A percentile compares a stretch with the other conserved stretches of the same genome.
These are phyloP conservation scores for Callosobruchus maculatus DNA, from an alignment of 2,888 invertebrate genomes.

Conservation along the genomic window DNA sequence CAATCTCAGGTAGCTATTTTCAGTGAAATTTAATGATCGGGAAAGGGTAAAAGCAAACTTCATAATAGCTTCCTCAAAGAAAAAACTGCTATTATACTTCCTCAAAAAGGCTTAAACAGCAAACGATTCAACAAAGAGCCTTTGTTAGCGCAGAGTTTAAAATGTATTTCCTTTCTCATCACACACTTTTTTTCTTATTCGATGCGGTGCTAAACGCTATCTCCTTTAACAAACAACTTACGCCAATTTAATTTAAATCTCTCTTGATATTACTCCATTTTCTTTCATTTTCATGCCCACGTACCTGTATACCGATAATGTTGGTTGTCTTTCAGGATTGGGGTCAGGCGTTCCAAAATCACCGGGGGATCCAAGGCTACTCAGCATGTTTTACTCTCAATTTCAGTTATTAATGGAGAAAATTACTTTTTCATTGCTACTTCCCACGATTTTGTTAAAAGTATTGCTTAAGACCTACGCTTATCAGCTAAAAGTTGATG, in stretches of 20 bases:
- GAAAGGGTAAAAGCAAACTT: background rate
- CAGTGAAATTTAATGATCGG: background rate
- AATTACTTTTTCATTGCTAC: too few relatives aligned
- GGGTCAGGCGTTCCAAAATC: too few relatives aligned
- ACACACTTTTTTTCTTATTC: background rate
- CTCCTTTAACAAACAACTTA: background rate
- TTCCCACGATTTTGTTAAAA: too few relatives aligned
- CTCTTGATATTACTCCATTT: background rate
- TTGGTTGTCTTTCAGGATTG: too few relatives aligned
- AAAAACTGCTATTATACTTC: background rate
- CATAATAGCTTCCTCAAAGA: background rate
- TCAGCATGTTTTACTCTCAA: too few relatives aligned
- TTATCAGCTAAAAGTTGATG: too few relatives aligned
- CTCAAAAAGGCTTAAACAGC: background rate
- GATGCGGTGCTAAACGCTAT: background rate
- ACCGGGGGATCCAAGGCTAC: too few relatives aligned
- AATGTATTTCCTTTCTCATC: background rate
- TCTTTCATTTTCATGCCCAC: background rate
- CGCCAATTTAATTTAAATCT: background rate
- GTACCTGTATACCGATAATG: background rate
- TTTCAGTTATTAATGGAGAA: too few relatives aligned
- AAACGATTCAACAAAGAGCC: background rate
- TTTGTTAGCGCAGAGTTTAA: background rate
- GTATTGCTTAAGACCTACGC: too few relatives aligned
- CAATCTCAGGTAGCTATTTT: too few relatives aligned